Conservation (phyloP, 1,140 invertebrate species). For the Nylanderia fulva region DNA sequence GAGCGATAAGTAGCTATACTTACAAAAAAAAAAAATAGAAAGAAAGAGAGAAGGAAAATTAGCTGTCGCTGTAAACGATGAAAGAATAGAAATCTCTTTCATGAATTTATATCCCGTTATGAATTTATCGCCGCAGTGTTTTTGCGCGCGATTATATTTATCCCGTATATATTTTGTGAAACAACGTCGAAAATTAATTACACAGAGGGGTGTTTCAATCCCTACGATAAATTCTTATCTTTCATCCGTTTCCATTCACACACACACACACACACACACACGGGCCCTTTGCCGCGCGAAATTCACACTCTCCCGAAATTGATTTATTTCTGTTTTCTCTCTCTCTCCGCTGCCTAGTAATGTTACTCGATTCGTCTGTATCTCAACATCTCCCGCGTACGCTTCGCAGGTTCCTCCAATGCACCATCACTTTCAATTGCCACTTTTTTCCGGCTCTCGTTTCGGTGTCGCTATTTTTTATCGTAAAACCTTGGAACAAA, state of each 20-base stretch:
- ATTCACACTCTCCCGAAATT: conserved; percentile 15
- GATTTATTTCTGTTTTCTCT: conserved; percentile 11
- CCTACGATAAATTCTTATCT: conserved; percentile 45
- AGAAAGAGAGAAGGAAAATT: not conserved
- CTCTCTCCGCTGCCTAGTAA: not conserved
- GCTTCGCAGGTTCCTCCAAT: conserved; percentile 4
- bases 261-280: too few species aligned
- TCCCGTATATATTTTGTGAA: not conserved
- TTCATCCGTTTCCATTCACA: not conserved
- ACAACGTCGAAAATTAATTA: not conserved
- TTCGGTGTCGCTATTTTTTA: not conserved
- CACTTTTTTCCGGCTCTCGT: not conserved
- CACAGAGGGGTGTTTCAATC: not conserved
- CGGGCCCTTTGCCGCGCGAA: not conserved
- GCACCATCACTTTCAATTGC: conserved; percentile 40
- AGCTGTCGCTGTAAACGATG: not conserved
- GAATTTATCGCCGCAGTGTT: not conserved
- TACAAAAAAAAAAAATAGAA: too few species aligned
- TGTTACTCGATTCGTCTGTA: not conserved
- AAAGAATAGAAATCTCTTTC: not conserved
- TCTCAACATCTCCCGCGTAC: not conserved
- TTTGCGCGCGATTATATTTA: not conserved
- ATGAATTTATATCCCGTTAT: not conserved
- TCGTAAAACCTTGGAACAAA: not conserved
- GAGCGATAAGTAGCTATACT: conserved; percentile 4